Evolutionary conservation across 2,113 vertebrate species (phyloP), one percentile per base, ranked within the genome.

Genomic region (Bos indicus): DNA sequence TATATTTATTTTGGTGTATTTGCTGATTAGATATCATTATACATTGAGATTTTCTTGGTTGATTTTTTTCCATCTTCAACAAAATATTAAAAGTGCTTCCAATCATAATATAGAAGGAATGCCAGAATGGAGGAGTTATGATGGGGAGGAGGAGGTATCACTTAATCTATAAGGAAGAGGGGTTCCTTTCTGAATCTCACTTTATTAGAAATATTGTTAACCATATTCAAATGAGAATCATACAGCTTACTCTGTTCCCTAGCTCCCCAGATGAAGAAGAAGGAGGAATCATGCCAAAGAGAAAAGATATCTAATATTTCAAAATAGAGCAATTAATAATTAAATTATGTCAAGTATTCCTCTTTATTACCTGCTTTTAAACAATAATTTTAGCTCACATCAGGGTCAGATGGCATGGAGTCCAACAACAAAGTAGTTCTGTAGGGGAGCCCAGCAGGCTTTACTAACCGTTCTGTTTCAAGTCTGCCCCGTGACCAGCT

Each of bases 61-160:
- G 71, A 74, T 40, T 25, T 62, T 21, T 60, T 28, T 3, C 51
- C n/a, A 14, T 26, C 80, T 88, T 94, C 59, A 88, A 90, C 71
- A 96, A 93, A 95, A 62, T 82, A 88, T 33, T 87, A 46, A 83
- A 96, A 96, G 25, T 83, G 89, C 36, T 94, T 95, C 40, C 7
- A 96, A 59, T 14, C 30, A 95, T 17, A 94, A 89, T 80, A 97
- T 2, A 54, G 74, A 59, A 5, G 46, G 30, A 91, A 88, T 64
- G 84, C 9, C 36, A 92, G 78, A 90, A 93, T 26, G 62, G 28
- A 83, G 21, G n/a, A 85, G 54, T 84, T 56, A 48, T 48, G 48
- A 48, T 11, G 74, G 74, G 67, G 36, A 40, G 36, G 8, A 67
- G 64, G 64, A 36, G 33, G 64, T 67, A 67, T 67, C 17, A 6